Conservation (phyloP, 2,797 vertebrate genomes). For the Smutsia gigantea region DNA sequence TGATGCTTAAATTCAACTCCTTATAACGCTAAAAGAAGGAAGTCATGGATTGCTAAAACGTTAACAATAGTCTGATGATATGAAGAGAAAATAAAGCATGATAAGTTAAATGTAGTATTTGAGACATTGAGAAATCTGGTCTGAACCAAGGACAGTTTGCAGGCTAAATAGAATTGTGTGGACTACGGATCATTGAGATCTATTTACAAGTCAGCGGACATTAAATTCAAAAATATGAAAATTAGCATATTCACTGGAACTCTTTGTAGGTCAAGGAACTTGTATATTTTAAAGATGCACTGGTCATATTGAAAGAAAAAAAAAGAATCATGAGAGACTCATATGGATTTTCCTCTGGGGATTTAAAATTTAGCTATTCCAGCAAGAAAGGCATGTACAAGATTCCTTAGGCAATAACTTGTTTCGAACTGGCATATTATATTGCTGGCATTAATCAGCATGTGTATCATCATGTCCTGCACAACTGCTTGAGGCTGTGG, state of each 20-base stretch:
- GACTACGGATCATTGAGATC: not conserved
- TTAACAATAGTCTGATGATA: not conserved
- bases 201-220: not conserved
- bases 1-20: not conserved
- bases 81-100: not conserved
- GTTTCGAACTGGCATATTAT: constrained; percentile 59
- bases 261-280: not conserved
- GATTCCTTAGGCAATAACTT: constrained; percentile 76
- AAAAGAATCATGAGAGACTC: constrained; percentile 50
- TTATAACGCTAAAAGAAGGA: not conserved
- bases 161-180: not conserved
- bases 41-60: not conserved
- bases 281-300: constrained; percentile 48
- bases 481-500: constrained; percentile 54
- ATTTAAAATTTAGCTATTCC: constrained; percentile 78
- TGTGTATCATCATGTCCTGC: not conserved
- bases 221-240: constrained; percentile 18
- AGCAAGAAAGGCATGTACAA: constrained; percentile 78
- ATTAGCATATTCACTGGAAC: constrained; percentile 22
- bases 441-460: constrained; percentile 74
- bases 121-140: not conserved
- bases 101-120: not conserved
- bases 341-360: constrained; percentile 54
- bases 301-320: constrained; percentile 70
- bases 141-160: not conserved